Evolutionary conservation across 2,797 vertebrate genomes (phyloP).

Genomic region (Nyctibius grandis): DNA sequence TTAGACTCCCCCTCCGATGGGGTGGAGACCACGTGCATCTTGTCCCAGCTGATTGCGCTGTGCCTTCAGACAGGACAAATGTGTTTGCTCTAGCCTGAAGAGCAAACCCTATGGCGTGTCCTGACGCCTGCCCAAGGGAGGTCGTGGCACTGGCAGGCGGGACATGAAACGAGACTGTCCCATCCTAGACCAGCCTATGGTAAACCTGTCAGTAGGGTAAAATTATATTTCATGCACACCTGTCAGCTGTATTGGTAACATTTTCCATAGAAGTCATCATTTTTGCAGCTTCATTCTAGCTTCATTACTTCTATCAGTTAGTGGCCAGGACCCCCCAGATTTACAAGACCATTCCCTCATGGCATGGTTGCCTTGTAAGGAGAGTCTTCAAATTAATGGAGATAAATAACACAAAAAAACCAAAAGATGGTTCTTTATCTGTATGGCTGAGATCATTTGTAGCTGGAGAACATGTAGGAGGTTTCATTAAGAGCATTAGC

Average conservation of each 20-base stretch:
- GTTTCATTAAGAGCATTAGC: background rate
- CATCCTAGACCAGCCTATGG: fast-evolving
- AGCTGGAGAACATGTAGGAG: background rate
- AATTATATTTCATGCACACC: fast-evolving
- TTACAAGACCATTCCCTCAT: fast-evolving
- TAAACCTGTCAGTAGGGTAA: background rate
- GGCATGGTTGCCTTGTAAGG: background rate
- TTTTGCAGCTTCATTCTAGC: background rate
- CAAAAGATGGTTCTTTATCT: background rate
- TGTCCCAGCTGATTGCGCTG: background rate
- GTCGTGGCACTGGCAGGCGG: background rate
- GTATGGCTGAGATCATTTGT: background rate
- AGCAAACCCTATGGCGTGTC: background rate
- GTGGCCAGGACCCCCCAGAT: background rate
- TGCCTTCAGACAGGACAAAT: background rate
- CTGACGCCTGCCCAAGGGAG: background rate
- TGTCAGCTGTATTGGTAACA: background rate
- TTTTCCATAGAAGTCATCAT: background rate
- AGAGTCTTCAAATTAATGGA: background rate
- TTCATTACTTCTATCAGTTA: background rate
- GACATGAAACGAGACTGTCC: background rate
- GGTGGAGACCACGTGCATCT: fast-evolving
- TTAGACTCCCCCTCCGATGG: background rate
- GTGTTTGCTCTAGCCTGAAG: background rate
- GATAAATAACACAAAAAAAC: background rate